Percentiles rank a stretch among this genome's conserved stretches.
Evolutionary conservation across 2,888 invertebrate genomes (phyloP).

Genomic region (Bibio marci): DNA sequence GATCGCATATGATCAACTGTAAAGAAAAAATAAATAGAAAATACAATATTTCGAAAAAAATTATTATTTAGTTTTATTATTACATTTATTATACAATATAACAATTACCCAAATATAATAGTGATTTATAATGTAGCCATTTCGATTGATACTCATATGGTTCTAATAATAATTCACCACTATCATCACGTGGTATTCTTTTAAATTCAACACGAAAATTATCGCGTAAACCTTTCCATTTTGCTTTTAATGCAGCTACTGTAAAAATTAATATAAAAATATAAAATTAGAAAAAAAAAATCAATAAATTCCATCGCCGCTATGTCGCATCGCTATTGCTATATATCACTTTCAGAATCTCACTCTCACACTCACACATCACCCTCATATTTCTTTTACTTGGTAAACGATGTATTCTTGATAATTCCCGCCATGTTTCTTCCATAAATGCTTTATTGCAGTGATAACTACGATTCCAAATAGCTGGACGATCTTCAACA

Average conservation of each 20-base stretch:
- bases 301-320: no score
- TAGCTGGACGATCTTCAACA: no score
- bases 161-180: conserved; percentile 24
- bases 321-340: no score
- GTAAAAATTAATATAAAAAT: conserved; percentile 6
- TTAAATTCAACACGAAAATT: conserved; percentile 30
- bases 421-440: conserved; percentile 29
- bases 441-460: conserved; percentile 26
- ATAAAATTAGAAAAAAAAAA: no score
- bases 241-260: conserved; percentile 28
- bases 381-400: conserved; percentile 20
- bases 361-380: no score
- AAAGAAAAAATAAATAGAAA: conserved; percentile 4
- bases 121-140: conserved; percentile 27
- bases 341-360: no score
- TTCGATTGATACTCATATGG: conserved; percentile 27
- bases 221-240: conserved; percentile 29
- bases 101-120: conserved; percentile 25
- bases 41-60: not conserved
- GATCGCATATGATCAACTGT: conserved; percentile 28
- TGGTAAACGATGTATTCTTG: conserved; percentile 24
- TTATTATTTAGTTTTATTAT: no score
- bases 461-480: no score
- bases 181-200: conserved; percentile 23
- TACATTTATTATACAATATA: not conserved